Evolutionary conservation across 2,888 invertebrate genomes (phyloP), one percentile per base, ranked within the genome.

Genomic region (Eristalinus sepulchralis): DNA sequence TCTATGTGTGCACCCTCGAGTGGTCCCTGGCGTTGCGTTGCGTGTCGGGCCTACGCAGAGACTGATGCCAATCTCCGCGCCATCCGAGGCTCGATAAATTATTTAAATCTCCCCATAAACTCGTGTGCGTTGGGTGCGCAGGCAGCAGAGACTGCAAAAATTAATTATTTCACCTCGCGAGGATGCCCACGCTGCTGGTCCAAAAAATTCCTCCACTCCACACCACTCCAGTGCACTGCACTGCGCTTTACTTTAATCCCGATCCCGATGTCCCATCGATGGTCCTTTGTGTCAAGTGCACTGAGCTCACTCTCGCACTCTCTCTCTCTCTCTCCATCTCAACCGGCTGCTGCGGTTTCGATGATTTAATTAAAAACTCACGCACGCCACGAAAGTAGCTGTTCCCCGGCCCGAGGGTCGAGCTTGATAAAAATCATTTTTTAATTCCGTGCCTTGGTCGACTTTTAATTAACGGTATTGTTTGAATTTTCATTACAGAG

Each of bases 401-500:
- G 39, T 17, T 39, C 39, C 39, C 39, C 39, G n/a, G n/a, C n/a
- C 39, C n/a, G 39, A n/a, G n/a, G 39, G 6, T n/a, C 13, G 39
- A 47, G 47, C 17, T 47, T 80, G 68, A 70, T 77, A 77, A 63
- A 77, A 63, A 70, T 63, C 53, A 34, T 59, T 31, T 63, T 36
- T 39, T 72, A 27, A 57, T 27, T 27, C 27, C 9, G 36, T 13
- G n/a, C 11, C 60, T 17, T 66, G 59, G 68, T 57, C 63, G 60
- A 59, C 47, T 64, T 82, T 83, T 78, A 66, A 76, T 77, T 78
- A 68, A 78, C 62, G 63, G 33, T 62, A 66, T 53, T 67, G 27
- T 67, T 53, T 60, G 24, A 1, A 57, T 86, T 83, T 88, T 88
- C 86, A 86, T 89, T 90, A 13, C 96, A 98, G 98, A 98, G 93